These are phyloP conservation scores for Orientallactaga sibirica DNA, from an alignment of 2,797 vertebrate species.

Conservation along the genomic window DNA sequence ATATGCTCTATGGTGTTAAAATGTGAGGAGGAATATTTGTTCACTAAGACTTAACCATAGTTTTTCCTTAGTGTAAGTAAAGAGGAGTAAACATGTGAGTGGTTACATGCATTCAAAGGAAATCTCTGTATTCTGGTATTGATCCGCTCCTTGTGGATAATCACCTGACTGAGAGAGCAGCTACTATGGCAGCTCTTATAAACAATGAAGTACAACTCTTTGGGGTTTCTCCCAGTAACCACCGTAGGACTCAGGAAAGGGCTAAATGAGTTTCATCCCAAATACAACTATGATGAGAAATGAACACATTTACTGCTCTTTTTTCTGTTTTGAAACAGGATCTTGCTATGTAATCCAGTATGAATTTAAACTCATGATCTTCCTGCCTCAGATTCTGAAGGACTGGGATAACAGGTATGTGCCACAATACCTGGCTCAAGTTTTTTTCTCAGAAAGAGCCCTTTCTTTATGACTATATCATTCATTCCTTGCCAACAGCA, in stretches of 20 bases:
- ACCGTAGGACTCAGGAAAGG: neutral
- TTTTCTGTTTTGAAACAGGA: neutral
- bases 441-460: neutral
- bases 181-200: neutral
- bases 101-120: neutral
- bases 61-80: slow-evolving; percentile 1
- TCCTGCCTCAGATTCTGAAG: no score
- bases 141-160: neutral
- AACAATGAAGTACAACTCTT: neutral
- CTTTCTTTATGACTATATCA: neutral
- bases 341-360: neutral
- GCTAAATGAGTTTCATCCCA: neutral
- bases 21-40: neutral
- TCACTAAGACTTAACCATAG: neutral
- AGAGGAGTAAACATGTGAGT: neutral
- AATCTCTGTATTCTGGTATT: neutral
- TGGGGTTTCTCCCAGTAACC: neutral
- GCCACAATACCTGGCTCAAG: neutral
- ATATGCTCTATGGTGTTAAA: neutral
- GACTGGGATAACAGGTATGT: neutral
- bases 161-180: neutral
- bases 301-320: neutral
- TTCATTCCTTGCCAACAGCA: neutral
- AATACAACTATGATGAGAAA: neutral
- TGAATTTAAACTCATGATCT: neutral